Evolutionary conservation across 1,140 invertebrate genomes (phyloP).

Genomic region (Platorchestia sp.): DNA sequence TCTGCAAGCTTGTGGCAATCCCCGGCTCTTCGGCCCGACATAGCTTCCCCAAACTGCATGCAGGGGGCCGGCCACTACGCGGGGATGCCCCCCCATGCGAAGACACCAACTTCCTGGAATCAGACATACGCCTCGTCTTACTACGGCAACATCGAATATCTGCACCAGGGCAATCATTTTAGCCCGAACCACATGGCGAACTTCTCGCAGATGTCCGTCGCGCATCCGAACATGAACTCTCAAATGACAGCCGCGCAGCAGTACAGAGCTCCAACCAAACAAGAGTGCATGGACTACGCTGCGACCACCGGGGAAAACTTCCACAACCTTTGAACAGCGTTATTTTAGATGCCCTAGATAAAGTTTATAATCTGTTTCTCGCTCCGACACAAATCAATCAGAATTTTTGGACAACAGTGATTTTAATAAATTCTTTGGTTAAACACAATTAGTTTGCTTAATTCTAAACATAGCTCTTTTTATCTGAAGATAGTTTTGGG

Average conservation of each 20-base stretch:
- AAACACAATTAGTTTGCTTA: too few relatives aligned
- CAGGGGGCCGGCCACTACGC: constrained; percentile 61
- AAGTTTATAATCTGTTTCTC: background rate
- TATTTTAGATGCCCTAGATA: constrained; percentile 32
- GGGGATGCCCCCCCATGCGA: constrained; percentile 58
- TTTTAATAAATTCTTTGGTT: too few relatives aligned
- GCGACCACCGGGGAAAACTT: constrained; percentile 59
- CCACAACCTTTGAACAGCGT: constrained; percentile 62
- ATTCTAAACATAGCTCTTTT: background rate
- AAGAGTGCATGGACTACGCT: constrained; percentile 67
- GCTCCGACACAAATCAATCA: background rate
- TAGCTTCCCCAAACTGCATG: constrained; percentile 66
- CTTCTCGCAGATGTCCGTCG: constrained; percentile 62
- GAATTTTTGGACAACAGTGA: too few relatives aligned
- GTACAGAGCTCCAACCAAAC: constrained; percentile 57
- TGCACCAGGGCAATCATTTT: constrained; percentile 60
- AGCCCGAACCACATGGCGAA: constrained; percentile 63
- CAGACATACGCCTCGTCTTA: constrained; percentile 66
- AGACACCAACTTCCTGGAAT: constrained; percentile 63
- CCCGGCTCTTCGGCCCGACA: constrained; percentile 59
- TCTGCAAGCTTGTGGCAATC: constrained; percentile 64
- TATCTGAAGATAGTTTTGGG: background rate
- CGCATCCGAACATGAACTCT: constrained; percentile 58
- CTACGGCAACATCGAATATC: constrained; percentile 67
- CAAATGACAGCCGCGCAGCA: constrained; percentile 60